Evolutionary conservation across 2,113 vertebrate genomes (phyloP).

Genomic region (Lycocorax pyrrhopterus): DNA sequence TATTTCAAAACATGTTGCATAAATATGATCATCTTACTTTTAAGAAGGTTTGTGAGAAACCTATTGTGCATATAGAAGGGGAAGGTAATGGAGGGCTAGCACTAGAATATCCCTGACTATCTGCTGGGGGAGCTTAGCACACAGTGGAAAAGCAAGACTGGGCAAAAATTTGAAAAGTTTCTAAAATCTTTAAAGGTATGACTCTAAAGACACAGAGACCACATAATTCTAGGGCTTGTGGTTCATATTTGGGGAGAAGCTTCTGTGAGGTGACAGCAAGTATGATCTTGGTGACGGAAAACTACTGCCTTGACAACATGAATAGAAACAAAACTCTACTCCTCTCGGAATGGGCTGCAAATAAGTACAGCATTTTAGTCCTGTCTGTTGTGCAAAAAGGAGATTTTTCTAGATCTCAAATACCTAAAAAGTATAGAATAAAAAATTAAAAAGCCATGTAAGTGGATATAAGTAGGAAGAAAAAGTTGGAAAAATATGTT

Average conservation of each 20-base stretch:
- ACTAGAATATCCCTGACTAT: neutral
- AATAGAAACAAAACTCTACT: neutral
- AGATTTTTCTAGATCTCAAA: neutral
- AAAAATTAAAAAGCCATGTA: neutral
- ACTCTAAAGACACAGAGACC: neutral
- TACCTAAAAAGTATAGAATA: neutral
- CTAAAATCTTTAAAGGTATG: neutral
- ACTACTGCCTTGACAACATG: neutral
- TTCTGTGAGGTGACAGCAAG: neutral
- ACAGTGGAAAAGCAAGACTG: neutral
- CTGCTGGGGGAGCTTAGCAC: accelerated
- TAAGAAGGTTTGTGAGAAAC: neutral
- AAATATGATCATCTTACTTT: neutral
- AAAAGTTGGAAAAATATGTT: neutral
- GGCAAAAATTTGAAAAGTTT: neutral
- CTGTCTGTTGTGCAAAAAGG: neutral
- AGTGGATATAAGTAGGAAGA: neutral
- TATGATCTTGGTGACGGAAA: neutral
- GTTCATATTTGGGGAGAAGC: neutral
- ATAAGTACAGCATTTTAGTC: neutral
- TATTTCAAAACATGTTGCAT: neutral
- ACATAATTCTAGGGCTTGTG: neutral
- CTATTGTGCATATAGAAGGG: neutral
- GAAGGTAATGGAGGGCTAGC: neutral
- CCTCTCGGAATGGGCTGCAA: neutral